Percentiles rank a stretch among this genome's conserved stretches.
phyloP scores from a whole-genome alignment of 2,888 invertebrate genomes.

The Clivina fossor region DNA sequence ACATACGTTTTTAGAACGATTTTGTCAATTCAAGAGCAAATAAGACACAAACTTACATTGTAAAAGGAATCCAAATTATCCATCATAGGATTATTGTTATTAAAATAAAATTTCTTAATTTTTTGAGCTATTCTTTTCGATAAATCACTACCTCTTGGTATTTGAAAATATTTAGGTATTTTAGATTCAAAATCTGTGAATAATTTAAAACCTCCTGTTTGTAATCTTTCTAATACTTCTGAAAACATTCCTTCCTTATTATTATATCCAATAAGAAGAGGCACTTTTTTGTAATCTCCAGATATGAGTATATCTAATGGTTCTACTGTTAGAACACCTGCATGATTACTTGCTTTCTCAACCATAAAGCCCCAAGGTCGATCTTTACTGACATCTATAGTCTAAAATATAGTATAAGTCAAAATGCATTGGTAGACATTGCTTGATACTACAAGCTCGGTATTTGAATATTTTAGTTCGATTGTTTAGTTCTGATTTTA shows the following conservation, averaged over 20 bases:
- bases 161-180: slow-evolving; percentile 14
- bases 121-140: slow-evolving; percentile 49
- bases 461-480: background rate
- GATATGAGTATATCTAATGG: slow-evolving; percentile 45
- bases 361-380: slow-evolving; percentile 37
- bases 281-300: slow-evolving; percentile 48
- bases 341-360: slow-evolving; percentile 41
- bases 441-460: background rate
- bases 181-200: slow-evolving; percentile 30
- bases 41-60: slow-evolving; percentile 41
- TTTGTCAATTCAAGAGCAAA: too few species aligned
- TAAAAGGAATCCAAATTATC: slow-evolving; percentile 51
- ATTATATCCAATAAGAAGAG: slow-evolving; percentile 48
- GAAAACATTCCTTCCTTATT: slow-evolving; percentile 46
- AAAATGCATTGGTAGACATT: too few species aligned
- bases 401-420: too few species aligned
- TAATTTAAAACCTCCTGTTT: slow-evolving; percentile 25
- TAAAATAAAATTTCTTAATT: slow-evolving; percentile 54
- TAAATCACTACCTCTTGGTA: slow-evolving; percentile 30
- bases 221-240: slow-evolving; percentile 7
- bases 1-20: too few species aligned
- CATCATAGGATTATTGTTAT: slow-evolving; percentile 49
- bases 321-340: slow-evolving; percentile 45
- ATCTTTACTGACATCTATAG: slow-evolving; percentile 2
- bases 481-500: background rate